Conservation (phyloP, 2,888 invertebrate genomes). For the Drosophila meridionalis region DNA sequence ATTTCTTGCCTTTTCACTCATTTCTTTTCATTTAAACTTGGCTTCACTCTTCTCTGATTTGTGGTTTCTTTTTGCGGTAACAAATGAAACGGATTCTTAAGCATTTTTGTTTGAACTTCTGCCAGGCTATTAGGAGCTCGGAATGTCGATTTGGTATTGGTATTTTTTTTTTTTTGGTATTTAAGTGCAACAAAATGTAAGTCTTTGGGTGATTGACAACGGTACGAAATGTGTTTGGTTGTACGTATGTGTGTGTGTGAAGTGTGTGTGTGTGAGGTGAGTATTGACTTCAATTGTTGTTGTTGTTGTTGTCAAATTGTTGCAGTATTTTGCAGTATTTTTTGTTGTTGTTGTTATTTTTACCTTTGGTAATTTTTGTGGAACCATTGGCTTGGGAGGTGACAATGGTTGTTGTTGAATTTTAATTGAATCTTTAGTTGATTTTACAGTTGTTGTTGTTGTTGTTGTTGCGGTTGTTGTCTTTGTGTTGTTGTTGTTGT, state of each 20-base stretch:
- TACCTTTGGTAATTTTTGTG: conserved; percentile 85
- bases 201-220: conserved; percentile 40
- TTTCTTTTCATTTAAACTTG: neutral
- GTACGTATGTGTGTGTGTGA: conserved; percentile 16
- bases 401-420: conserved; percentile 85
- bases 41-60: neutral
- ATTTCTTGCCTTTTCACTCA: neutral
- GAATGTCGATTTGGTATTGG: neutral
- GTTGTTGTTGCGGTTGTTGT: conserved; percentile 48
- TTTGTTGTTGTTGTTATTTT: conserved; percentile 1
- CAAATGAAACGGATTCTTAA: neutral
- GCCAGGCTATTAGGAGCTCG: conserved; percentile 6
- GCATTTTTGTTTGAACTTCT: neutral
- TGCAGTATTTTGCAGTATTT: conserved; percentile 29
- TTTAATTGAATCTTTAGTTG: conserved; percentile 68
- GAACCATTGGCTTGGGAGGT: conserved; percentile 85
- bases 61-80: neutral
- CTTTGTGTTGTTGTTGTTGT: conserved; percentile 51
- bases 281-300: conserved; percentile 30
- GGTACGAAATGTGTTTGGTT: conserved; percentile 44
- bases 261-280: conserved; percentile 26
- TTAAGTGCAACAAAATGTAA: conserved; percentile 26
- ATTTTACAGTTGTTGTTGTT: conserved; percentile 56
- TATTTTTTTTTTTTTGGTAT: conserved; percentile 4
- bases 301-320: conserved; percentile 37